These are phyloP conservation scores for Diaprepes abbreviatus DNA, from an alignment of 2,888 invertebrate species.

Conservation along the genomic window DNA sequence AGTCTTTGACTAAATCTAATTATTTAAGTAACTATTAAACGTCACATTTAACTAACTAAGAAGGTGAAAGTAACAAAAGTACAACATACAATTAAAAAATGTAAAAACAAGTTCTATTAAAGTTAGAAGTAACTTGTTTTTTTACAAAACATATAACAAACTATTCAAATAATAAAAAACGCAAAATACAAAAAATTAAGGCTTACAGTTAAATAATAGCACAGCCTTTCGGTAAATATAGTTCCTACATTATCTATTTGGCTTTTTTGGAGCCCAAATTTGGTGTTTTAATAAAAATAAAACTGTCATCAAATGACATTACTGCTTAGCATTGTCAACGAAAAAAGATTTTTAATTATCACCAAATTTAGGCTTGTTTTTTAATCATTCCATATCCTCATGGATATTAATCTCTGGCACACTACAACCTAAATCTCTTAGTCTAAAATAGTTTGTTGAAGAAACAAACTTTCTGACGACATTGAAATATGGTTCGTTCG, in stretches of 20 bases:
- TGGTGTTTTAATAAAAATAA: neutral
- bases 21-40: neutral
- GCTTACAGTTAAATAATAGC: neutral
- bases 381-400: constrained; percentile 40
- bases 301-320: neutral
- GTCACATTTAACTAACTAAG: too few species aligned
- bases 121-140: neutral
- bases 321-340: neutral
- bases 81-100: too few species aligned
- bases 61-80: too few species aligned
- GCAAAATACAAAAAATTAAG: neutral
- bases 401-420: constrained; percentile 18
- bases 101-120: too few species aligned
- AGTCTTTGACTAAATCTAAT: constrained; percentile 24
- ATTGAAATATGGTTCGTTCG: constrained; percentile 30
- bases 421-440: constrained; percentile 33
- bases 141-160: neutral
- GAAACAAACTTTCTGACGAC: constrained; percentile 28
- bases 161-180: neutral
- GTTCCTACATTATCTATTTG: constrained; percentile 11
- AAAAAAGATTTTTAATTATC: neutral
- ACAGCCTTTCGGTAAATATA: constrained; percentile 17
- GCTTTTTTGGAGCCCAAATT: constrained; percentile 3
- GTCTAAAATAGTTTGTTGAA: neutral
- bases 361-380: constrained; percentile 18